Evolutionary conservation across 2,888 invertebrate genomes (phyloP), one percentile per base, ranked within the genome.

Genomic region (Acanthopleura granulata): DNA sequence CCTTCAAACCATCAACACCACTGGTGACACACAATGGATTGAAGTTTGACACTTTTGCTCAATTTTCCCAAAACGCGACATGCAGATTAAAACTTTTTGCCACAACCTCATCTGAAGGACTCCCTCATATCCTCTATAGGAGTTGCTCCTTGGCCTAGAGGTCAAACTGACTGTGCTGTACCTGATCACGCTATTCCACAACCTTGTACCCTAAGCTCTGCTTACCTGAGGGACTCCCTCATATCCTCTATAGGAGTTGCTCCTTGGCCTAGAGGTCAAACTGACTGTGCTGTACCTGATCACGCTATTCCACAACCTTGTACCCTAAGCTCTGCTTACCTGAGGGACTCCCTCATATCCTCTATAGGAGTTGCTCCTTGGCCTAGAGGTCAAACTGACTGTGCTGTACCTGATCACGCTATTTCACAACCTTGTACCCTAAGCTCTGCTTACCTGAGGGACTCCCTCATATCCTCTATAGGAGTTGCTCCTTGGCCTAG

Each of bases 91-190:
- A n/a, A n/a, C n/a, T n/a, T n/a, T n/a, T n/a, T n/a, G n/a, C n/a
- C n/a, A n/a, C n/a, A n/a, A n/a, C n/a, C 62, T 72, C 72, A 87
- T 86, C 77, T 79, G n/a, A 87, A 77, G 11, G 83, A 78, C 18
- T 86, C 86, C 72, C 84, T 83, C 75, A 85, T 80, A 73, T 86
- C 86, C 25, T 83, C 81, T n/a, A n/a, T 49, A 86, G 77, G 78
- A 85, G 81, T 77, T 86, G 83, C 57, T 86, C 85, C 74, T 84
- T 84, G 18, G 85, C 85, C 75, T 83, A 82, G 22, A 78, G 74
- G 75, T 86, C 85, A 74, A 81, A 83, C 49, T 81, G 76, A 12
- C 80, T 77, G 74, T 79, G 80, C 66, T 84, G 82, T 40, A 86
- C 77, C 27, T 82, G 80, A 49, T 81, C 78, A 66, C 85, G 82